Conservation (phyloP, 2,797 vertebrate genomes). For the Chrosomus eos region DNA sequence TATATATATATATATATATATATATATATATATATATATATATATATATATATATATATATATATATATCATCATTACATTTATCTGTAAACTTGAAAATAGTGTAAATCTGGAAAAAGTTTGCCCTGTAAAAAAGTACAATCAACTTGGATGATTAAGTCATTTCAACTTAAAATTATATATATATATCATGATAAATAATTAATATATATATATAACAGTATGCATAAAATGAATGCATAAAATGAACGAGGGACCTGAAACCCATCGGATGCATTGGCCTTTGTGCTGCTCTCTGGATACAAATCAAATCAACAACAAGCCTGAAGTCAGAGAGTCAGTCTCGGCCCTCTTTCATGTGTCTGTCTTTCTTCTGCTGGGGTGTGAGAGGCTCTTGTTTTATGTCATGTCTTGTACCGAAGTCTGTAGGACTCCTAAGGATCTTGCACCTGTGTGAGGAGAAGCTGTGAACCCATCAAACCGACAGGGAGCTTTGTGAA, state of each 20-base stretch:
- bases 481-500: constrained; percentile 71
- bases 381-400: constrained; percentile 56
- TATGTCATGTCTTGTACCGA: constrained; percentile 67
- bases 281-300: constrained; percentile 38
- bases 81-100: too few species aligned
- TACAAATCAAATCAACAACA: constrained; percentile 39
- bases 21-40: too few species aligned
- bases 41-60: too few species aligned
- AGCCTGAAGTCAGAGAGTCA: constrained; percentile 48
- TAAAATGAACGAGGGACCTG: constrained; percentile 20
- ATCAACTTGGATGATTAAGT: too few species aligned
- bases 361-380: constrained; percentile 41
- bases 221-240: constrained; percentile 5
- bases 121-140: too few species aligned
- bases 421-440: constrained; percentile 76
- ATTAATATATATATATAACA: too few species aligned
- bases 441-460: constrained; percentile 67
- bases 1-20: too few species aligned
- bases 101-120: too few species aligned
- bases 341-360: constrained; percentile 53
- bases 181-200: too few species aligned
- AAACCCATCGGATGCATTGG: constrained; percentile 12
- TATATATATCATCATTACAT: too few species aligned
- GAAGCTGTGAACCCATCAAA: constrained; percentile 77
- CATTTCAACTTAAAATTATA: too few species aligned